Conservation (phyloP, 2,888 invertebrate species). For the Tetrapedia diversipes region DNA sequence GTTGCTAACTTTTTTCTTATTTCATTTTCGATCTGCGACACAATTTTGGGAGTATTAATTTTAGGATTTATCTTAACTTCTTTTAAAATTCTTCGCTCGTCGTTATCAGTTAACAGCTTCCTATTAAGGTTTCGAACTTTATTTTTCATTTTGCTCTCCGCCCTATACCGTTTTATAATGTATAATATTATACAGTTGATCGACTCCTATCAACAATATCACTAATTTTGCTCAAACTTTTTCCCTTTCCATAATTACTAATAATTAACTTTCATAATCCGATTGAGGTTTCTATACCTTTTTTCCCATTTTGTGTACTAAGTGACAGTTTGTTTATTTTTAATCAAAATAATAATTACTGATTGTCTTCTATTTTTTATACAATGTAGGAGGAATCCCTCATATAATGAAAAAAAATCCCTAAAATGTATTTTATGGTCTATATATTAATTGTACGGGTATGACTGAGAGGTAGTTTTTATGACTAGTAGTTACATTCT, state of each 20-base stretch:
- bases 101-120: background rate
- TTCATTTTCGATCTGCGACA: conserved; percentile 4
- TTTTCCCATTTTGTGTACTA: background rate
- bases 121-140: background rate
- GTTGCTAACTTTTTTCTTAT: background rate
- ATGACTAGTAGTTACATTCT: background rate
- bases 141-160: conserved; percentile 5
- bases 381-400: background rate
- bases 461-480: background rate
- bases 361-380: background rate
- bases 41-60: background rate
- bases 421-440: background rate
- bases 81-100: conserved; percentile 7
- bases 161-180: conserved; percentile 3
- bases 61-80: background rate
- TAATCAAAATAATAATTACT: background rate
- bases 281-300: background rate
- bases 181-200: background rate
- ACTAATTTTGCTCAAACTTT: conserved; percentile 2
- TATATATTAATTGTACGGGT: background rate
- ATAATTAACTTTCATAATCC: conserved; percentile 4
- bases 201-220: background rate
- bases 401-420: background rate
- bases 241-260: background rate
- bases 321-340: background rate